Base-by-base conservation (phyloP, 1,140 invertebrate species). In the Trachelipus rathkii region DNA sequence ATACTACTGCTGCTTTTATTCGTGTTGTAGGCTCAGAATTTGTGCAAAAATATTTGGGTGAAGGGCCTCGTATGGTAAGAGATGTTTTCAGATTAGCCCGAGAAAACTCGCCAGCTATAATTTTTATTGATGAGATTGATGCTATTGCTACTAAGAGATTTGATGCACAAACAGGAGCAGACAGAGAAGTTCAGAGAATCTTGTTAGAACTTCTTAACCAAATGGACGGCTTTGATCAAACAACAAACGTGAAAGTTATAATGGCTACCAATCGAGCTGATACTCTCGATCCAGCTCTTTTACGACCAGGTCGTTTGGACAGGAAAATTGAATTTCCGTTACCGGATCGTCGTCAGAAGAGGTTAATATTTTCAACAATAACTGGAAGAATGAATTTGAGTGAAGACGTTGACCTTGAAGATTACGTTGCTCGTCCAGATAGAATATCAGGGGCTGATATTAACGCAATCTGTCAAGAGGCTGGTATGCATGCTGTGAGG, bases 151-250 rank as follows among this genome's bases (percentile, higher is more conserved):
- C 96, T 0, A 98, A 98, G 85, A 89, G 97, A 85, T 99, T 99
- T 87, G 96, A 99, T 89, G 96, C 96, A 15, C 96, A 99, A 87
- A 99, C 97, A 82, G 97, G 97, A 82, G 97, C 97, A 76, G 98
- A 99, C 89, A 89, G 98, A 82, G 97, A 99, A 87, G 98, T 99
- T 0, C 98, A 99, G 85, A 90, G 98, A 86, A 99, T 99, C 86
- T 86, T 99, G 4, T 87, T 99, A 5, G 98, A 99, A 84, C 87
- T 99, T 11, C 87, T 99, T 0, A 99, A 99, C 88, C 98, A 99
- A 87, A 99, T 99, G 97, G 98, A 99, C 87, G 98, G 98, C 72
- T 99, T 99, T 87, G 97, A 99, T 89, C 97, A 99, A 86, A 98
- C 96, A 4, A 98, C 97, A 21, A 99, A 99, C 88, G 97, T 99